A percentile compares a stretch with the other conserved stretches of the same genome.
phyloP scores from a whole-genome alignment of 2,113 vertebrate genomes.

The Spermophilus dauricus region DNA sequence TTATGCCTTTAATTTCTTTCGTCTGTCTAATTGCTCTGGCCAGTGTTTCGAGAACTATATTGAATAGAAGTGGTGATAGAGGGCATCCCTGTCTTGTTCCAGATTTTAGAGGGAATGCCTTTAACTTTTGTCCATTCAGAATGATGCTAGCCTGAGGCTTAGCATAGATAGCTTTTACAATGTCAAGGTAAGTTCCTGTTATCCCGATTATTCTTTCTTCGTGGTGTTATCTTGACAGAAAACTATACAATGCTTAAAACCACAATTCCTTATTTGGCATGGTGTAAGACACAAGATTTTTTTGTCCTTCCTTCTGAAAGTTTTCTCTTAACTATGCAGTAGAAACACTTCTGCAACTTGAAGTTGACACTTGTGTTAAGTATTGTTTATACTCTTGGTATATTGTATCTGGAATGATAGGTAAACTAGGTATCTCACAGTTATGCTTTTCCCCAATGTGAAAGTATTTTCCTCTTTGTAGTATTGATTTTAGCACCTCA shows the following conservation, averaged over 20 bases:
- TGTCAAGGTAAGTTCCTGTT: too few relatives aligned
- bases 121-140: too few relatives aligned
- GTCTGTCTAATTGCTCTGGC: too few relatives aligned
- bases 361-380: not conserved
- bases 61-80: too few relatives aligned
- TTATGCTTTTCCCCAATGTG: not conserved
- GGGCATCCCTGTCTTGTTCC: too few relatives aligned
- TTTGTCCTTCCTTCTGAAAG: not conserved
- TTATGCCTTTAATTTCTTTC: too few relatives aligned
- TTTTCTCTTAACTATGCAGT: not conserved
- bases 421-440: not conserved
- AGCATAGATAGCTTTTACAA: too few relatives aligned
- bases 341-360: constrained; percentile 34
- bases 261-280: not conserved
- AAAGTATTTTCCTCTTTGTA: constrained; percentile 35
- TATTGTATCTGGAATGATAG: not conserved
- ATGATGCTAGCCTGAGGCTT: too few relatives aligned
- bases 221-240: not conserved
- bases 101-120: too few relatives aligned
- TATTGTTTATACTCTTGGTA: not conserved
- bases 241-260: not conserved
- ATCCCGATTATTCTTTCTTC: constrained; percentile 36
- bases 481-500: constrained; percentile 26
- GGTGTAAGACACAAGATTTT: constrained; percentile 19
- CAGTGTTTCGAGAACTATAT: too few relatives aligned